Base-by-base conservation (phyloP, 2,888 invertebrate species). In the Ptychoptera albimana region DNA sequence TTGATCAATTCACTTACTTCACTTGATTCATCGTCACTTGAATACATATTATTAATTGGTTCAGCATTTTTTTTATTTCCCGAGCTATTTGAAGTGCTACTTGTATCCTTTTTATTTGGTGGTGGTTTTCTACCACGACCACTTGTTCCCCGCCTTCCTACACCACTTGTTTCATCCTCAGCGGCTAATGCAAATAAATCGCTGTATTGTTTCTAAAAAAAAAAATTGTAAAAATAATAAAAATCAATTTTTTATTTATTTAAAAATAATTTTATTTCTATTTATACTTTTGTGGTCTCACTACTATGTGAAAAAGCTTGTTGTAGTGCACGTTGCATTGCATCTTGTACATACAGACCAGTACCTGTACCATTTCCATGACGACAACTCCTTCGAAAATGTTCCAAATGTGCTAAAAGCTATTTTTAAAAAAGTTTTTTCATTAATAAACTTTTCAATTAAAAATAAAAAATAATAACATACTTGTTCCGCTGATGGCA, bases 331-430 rank as follows among this genome's bases (percentile, higher is more conserved):
- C 86, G 78, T 64, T 92, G 93, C 79, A 96, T 85, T 54, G 80
- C 79, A 61, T 92, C 91, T 65, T 85, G 77, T 51, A 84, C 85
- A 63, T 89, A 88, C 58, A 93, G 77, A 46, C 78, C 79, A 63
- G 80, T 75, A 51, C 79, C 79, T 50, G 79, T 73, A 10, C 66
- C 65, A 42, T 51, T 52, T 7, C 52, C 52, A 52, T 66, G 64
- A 10, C 66, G 60, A 46, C 84, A 83, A 58, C 79, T 78, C 52
- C 79, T 69, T 58, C 92, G 72, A 69, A 93, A 76, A 66, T 86
- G 83, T 63, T 96, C 94, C 58, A 97, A 73, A 68, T 97, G 96
- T 46, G 83, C 82, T 54, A 97, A 71, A 50, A 94, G 85, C 71
- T 82, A 64, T 38, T 55, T 53, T 52, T 38, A 52, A 52, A 42